Evolutionary conservation across 2,888 invertebrate species (phyloP).

Genomic region (Xylocampa areola): DNA sequence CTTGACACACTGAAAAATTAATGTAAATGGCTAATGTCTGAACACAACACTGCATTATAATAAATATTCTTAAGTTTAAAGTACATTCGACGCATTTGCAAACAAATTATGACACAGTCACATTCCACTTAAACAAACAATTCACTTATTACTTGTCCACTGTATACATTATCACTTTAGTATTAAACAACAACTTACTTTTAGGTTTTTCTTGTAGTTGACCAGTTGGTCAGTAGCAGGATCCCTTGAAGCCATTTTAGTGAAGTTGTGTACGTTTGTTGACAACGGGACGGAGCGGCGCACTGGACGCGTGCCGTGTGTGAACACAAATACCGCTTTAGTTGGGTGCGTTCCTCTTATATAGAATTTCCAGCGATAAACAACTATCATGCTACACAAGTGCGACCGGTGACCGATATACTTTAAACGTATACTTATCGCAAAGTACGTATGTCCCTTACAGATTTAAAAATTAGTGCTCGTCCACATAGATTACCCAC

Average conservation of each 20-base stretch:
- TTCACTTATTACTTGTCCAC: conserved; percentile 21
- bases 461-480: neutral
- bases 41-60: conserved; percentile 6
- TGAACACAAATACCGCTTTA: conserved; percentile 72
- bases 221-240: conserved; percentile 91
- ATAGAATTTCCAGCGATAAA: conserved; percentile 79
- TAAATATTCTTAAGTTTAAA: conserved; percentile 21
- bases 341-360: conserved; percentile 67
- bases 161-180: conserved; percentile 22
- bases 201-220: conserved; percentile 89
- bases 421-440: conserved; percentile 5
- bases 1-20: conserved; percentile 33
- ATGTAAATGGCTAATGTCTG: conserved; percentile 28
- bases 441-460: conserved; percentile 3
- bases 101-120: conserved; percentile 12
- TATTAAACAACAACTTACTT: conserved; percentile 82
- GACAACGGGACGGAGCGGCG: conserved; percentile 67
- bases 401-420: conserved; percentile 62
- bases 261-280: conserved; percentile 31
- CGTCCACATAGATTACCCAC: neutral
- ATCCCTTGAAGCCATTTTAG: conserved; percentile 86
- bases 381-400: conserved; percentile 75
- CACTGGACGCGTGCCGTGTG: conserved; percentile 77
- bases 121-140: conserved; percentile 11
- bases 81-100: conserved; percentile 12